Conservation (phyloP, 2,113 vertebrate species). For the Epinephelus cyanopodus region DNA sequence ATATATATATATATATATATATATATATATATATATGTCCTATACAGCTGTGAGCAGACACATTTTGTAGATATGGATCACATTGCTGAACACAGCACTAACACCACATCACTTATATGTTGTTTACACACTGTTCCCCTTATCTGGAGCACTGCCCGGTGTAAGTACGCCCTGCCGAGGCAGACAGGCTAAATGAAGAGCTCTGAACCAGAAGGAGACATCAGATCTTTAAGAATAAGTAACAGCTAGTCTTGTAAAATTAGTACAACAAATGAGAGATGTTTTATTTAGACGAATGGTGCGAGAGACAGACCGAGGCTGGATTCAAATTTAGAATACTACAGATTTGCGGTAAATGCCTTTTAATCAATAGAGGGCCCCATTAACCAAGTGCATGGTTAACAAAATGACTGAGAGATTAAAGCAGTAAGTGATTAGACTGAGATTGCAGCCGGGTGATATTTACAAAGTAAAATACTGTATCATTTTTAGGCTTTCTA, state of each 20-base stretch:
- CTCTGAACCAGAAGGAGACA: constrained; percentile 36
- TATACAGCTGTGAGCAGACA: constrained; percentile 46
- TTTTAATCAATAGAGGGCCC: neutral
- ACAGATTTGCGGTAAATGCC: constrained; percentile 22
- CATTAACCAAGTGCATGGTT: neutral
- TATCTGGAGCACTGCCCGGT: constrained; percentile 36
- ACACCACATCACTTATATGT: constrained; percentile 48
- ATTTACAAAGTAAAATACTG: neutral
- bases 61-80: constrained; percentile 50
- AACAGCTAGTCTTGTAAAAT: constrained; percentile 19
- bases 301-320: neutral
- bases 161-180: neutral
- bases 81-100: constrained; percentile 52
- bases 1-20: neutral
- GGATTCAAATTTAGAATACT: neutral
- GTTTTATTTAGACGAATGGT: constrained; percentile 19
- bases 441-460: neutral
- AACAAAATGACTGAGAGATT: neutral
- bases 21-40: constrained; percentile 9
- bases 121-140: constrained; percentile 43
- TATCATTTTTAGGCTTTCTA: neutral
- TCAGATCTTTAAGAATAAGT: constrained; percentile 19
- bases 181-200: constrained; percentile 15
- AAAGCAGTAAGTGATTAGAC: neutral
- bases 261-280: constrained; percentile 11